phyloP scores from a whole-genome alignment of 2,113 vertebrate genomes.

The Petaurus breviceps region DNA sequence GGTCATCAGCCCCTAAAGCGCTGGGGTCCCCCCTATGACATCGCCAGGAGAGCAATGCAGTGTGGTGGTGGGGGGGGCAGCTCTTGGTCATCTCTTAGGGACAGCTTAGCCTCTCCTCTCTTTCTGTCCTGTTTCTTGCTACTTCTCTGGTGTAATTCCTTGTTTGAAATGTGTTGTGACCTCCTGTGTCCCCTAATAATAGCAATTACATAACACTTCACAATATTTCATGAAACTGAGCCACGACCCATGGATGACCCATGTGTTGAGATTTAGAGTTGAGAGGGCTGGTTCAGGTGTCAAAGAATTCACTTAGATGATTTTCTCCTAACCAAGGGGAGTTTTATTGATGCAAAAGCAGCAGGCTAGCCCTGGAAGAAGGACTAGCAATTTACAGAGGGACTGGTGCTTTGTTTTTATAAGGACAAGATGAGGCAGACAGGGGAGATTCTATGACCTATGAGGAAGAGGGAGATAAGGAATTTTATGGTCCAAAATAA shows the following conservation, averaged over 20 bases:
- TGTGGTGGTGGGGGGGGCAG: background rate
- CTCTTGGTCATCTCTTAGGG: background rate
- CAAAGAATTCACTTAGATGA: no score
- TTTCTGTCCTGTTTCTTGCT: background rate
- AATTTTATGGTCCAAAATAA: no score
- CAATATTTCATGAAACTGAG: conserved; percentile 19
- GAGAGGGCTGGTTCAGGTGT: no score
- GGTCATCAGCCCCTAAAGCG: background rate
- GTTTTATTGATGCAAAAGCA: no score
- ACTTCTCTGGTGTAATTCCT: background rate
- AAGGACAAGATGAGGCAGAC: no score
- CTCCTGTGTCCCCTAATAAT: background rate
- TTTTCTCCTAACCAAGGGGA: no score
- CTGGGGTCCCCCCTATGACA: background rate
- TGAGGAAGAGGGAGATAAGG: no score
- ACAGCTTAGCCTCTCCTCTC: background rate
- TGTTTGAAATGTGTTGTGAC: background rate
- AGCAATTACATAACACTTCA: conserved; percentile 18
- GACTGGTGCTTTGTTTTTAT: no score
- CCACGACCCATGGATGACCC: background rate
- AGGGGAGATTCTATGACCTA: no score
- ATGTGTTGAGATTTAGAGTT: no score
- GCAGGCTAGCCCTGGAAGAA: no score
- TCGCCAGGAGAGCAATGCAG: background rate
- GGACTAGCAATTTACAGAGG: no score